Conservation (phyloP, 1,140 invertebrate species). For the Zaprionus africanus region DNA sequence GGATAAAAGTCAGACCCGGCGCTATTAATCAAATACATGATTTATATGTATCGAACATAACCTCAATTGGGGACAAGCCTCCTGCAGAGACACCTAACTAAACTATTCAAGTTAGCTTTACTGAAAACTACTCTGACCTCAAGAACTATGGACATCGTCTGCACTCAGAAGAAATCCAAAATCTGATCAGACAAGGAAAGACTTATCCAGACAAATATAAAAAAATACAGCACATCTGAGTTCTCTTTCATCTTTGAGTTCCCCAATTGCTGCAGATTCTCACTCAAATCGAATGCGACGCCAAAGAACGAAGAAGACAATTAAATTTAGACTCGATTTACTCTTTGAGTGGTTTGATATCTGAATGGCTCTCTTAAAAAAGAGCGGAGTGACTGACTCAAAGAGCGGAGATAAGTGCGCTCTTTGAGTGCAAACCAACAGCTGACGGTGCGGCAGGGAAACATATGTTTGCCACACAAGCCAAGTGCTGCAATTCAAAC, state of each 20-base stretch:
- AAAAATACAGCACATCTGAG: neutral
- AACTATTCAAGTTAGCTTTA: neutral
- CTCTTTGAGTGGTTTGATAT: neutral
- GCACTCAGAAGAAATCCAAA: neutral
- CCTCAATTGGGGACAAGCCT: conserved; percentile 52
- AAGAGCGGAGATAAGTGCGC: neutral
- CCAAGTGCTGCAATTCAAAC: conserved; percentile 7
- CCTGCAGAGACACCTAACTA: conserved; percentile 9
- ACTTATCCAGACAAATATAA: no score
- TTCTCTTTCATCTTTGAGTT: neutral
- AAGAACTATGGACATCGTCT: neutral
- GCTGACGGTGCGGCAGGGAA: conserved; percentile 37
- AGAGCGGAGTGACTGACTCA: neutral
- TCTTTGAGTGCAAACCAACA: conserved; percentile 37
- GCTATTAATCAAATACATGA: conserved; percentile 79
- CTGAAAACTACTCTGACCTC: neutral
- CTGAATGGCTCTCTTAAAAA: conserved; percentile 6
- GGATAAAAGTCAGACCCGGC: conserved; percentile 71
- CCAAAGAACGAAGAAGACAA: neutral
- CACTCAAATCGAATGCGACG: neutral
- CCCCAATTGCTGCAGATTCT: neutral
- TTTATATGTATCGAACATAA: conserved; percentile 68
- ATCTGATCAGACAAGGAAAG: conserved; percentile 6
- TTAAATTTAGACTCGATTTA: neutral
- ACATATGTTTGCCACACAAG: conserved; percentile 45